Percentiles rank a stretch among this genome's conserved stretches.
These are phyloP conservation scores for Odocoileus hemionus DNA, from an alignment of 2,113 vertebrate species.

Conservation along the genomic window DNA sequence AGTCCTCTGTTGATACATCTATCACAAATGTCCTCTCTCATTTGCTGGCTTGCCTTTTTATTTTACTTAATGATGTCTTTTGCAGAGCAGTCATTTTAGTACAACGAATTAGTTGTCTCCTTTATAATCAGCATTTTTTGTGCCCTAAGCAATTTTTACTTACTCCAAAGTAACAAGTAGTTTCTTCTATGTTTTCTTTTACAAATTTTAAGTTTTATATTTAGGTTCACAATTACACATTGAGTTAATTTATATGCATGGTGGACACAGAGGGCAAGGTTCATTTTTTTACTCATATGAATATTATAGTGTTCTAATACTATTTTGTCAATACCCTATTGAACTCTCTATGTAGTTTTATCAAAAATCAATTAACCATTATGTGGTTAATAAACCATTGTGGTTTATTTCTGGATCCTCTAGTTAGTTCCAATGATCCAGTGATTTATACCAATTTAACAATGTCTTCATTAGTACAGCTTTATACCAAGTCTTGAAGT, in stretches of 20 bases:
- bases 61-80: not conserved
- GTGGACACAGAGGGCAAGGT: not conserved
- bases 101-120: not conserved
- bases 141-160: not conserved
- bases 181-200: not conserved
- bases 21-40: not conserved
- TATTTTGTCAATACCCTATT: not conserved
- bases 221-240: not conserved
- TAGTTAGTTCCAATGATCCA: not conserved
- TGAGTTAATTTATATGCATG: not conserved
- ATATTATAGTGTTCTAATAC: not conserved
- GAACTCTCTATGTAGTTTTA: not conserved
- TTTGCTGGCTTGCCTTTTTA: not conserved
- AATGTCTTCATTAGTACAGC: not conserved
- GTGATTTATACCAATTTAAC: not conserved
- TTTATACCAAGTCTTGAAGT: not conserved
- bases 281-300: not conserved
- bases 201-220: not conserved
- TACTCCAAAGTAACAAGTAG: not conserved
- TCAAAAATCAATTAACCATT: not conserved
- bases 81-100: not conserved
- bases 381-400: not conserved
- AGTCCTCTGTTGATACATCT: not conserved
- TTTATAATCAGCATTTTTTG: not conserved
- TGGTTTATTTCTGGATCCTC: not conserved